Evolutionary conservation across 2,888 invertebrate species (phyloP), one percentile per base, ranked within the genome.

Genomic region (Synanthedon tipuliformis): DNA sequence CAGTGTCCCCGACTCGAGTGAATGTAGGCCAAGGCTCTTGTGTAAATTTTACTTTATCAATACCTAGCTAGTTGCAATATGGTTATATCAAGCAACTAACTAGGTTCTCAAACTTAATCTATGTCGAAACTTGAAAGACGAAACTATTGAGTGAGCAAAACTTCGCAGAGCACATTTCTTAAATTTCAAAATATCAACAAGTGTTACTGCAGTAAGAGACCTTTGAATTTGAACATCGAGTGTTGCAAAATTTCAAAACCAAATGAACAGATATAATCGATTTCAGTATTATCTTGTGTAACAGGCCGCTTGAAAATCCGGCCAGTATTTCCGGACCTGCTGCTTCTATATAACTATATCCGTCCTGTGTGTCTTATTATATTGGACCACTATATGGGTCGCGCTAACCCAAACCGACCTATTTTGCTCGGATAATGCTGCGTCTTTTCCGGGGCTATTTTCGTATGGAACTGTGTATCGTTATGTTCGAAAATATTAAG

Each of bases 401-500:
- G 45, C 13, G 45, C 45, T 45, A 45, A 12, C n/a, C n/a, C n/a
- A 45, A 45, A 45, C 45, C 61, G 71, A 69, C 71, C 73, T 60
- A 73, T 71, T 66, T 74, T 56, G 59, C 54, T 57, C 55, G 57
- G 54, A 55, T 55, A 60, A 59, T 60, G 70, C 65, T 53, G 63
- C 60, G 57, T 64, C 59, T 59, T 62, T 55, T 61, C 60, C 64
- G 59, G 55, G 45, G 45, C 45, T 45, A 45, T 45, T 45, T 45
- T 45, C 34, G 34, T 34, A 34, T 45, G 45, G 13, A 45, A 45
- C 45, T 45, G 45, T 45, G 45, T 45, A 45, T 45, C 45, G n/a
- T 45, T 45, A 13, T 13, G n/a, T 45, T 45, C 7, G 45, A 15
- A 45, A 45, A 45, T 45, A 45, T 8, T 5, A 45, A 12, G 15